Evolutionary conservation across 2,113 vertebrate species (phyloP), one percentile per base, ranked within the genome.

Genomic region (Sminthopsis crassicaudata): DNA sequence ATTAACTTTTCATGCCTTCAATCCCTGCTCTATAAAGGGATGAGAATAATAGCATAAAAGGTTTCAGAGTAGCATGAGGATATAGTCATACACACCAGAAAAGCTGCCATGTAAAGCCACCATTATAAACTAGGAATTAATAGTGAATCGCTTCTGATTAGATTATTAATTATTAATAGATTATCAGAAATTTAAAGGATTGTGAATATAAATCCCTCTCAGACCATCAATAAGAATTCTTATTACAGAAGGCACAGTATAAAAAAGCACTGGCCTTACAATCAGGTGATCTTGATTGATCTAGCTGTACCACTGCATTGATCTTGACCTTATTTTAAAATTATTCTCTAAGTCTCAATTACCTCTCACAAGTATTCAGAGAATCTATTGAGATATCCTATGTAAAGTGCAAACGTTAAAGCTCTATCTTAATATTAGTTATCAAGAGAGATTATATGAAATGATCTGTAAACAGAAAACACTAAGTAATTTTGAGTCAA

Each of bases 51-150:
- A 54, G n/a, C 0, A 89, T 48, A 24, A 16, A 88, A 90, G 89
- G 60, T 55, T 27, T 24, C 46, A 4, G 25, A 53, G 24, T 57
- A 94, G 22, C 23, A 48, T 89, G 46, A 26, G 52, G 2, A 91
- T 95, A 92, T 26, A 16, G 92, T 91, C 48, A 67, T 22, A 46
- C 7, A 53, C 48, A 94, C 93, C 67, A 84, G 67, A 84, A 84
- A 84, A 84, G 30, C 30, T 67, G 60, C 12, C 30, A 67, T 67
- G 30, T 36, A 14, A 84, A 23, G 6, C 67, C 36, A 26, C 16
- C 24, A 26, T 97, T 46, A 54, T 90, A 55, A 92, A 55, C 46
- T 89, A 93, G 53, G 46, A 53, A 46, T 0, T 91, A 51, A 14
- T 57, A 60, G 91, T 30, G 89, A 94, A n/a, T 51, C 60, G 10